Conservation (phyloP, 1,140 invertebrate genomes). For the Polypedilum pembai region DNA sequence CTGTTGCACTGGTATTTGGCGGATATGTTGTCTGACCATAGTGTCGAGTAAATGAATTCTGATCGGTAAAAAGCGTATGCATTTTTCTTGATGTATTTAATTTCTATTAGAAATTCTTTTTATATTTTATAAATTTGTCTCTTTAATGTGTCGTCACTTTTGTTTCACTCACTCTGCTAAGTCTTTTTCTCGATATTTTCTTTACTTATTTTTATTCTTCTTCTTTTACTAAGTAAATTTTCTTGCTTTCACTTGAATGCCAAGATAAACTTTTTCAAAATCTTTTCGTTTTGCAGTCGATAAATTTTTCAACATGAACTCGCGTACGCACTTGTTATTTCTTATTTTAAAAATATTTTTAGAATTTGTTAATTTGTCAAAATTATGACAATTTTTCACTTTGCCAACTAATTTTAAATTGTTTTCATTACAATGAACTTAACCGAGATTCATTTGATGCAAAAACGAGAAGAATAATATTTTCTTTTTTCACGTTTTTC, state of each 20-base stretch:
- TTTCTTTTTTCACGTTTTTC: background rate
- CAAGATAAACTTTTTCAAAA: conserved; percentile 8
- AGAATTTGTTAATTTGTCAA: background rate
- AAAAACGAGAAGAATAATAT: background rate
- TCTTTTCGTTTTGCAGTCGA: background rate
- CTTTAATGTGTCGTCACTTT: background rate
- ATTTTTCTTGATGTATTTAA: conserved; percentile 45
- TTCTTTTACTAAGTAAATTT: conserved; percentile 12
- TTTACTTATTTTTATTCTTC: background rate
- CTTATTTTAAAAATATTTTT: background rate
- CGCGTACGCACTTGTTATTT: background rate
- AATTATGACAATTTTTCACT: background rate
- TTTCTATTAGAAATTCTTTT: conserved; percentile 10
- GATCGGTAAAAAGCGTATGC: conserved; percentile 82
- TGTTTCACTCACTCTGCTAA: background rate
- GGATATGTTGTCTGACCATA: conserved; percentile 46
- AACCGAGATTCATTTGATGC: background rate
- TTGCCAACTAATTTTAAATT: background rate
- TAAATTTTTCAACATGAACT: background rate
- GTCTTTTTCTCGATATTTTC: background rate
- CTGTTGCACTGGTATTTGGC: conserved; percentile 46
- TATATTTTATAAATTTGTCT: background rate
- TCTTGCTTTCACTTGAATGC: background rate
- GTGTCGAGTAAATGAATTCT: conserved; percentile 59
- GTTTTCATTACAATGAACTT: conserved; percentile 1